Percentiles rank a stretch among this genome's conserved stretches.
Conservation (phyloP, 2,797 vertebrate genomes). For the Bufotes viridis region DNA sequence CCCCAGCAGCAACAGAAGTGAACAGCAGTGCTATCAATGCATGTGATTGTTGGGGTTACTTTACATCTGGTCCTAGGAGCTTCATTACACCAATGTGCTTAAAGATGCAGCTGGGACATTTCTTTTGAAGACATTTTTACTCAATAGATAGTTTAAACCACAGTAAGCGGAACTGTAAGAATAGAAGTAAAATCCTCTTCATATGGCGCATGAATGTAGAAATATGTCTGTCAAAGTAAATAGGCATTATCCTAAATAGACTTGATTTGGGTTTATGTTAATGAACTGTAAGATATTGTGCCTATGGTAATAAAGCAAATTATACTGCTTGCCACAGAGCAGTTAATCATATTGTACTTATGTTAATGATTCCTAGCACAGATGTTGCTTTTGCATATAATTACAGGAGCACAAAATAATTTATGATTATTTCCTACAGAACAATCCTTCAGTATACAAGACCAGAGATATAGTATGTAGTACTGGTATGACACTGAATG, state of each 20-base stretch:
- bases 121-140: not conserved
- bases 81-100: not conserved
- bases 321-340: not conserved
- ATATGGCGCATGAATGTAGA: not conserved
- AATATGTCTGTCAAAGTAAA: not conserved
- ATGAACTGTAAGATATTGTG: slow-evolving; percentile 1
- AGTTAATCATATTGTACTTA: slow-evolving; percentile 5
- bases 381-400: slow-evolving; percentile 27
- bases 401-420: not conserved
- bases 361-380: slow-evolving; percentile 5
- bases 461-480: not conserved
- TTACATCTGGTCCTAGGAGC: not conserved
- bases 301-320: slow-evolving; percentile 17
- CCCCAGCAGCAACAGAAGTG: no score
- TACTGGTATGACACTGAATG: not conserved
- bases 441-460: not conserved
- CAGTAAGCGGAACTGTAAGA: not conserved
- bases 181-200: slow-evolving; percentile 7
- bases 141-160: not conserved
- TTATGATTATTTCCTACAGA: slow-evolving; percentile 5
- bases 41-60: not conserved
- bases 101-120: slow-evolving; percentile 1
- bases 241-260: not conserved
- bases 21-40: not conserved
- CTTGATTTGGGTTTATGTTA: slow-evolving; percentile 3